Evolutionary conservation across 35 echinoderm and acorn worm species (phyloP), one percentile per base, ranked within the genome.

Genomic region (Apostichopus japonicus): DNA sequence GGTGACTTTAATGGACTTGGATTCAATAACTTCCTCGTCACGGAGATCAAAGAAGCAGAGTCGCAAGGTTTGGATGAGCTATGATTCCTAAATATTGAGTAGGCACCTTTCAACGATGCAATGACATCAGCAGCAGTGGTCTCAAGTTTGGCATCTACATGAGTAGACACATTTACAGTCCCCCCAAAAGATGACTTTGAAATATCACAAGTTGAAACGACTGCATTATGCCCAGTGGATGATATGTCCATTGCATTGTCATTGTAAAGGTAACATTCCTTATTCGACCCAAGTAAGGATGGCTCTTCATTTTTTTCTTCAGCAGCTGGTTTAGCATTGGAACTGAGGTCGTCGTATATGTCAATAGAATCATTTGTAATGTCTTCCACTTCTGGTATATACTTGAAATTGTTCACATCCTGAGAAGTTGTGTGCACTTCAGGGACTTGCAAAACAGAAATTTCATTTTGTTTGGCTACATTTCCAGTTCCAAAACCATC

Each of bases 201-300:
- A 21, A 21, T 23, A n/a, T 23, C 22, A 14, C n/a, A 14, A 6
- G 71, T 24, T 23, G 57, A 61, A 6, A 61, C 57, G 8, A 61
- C 57, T 61, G 17, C n/a, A 19, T 75, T 14, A 75, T 61, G 7
- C 57, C 13, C 71, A n/a, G 17, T 14, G 3, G 81, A 24, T 24
- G 81, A 24, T 24, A 84, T 24, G 23, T 84, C 81, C 81, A 84
- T 84, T n/a, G 81, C 81, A 58, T 84, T 84, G 54, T 84, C 81
- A 58, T 57, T 57, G 51, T 57, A 84, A 7, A 84, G 81, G 21
- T 84, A 55, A 57, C 8, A 51, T 19, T 84, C 55, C 53, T 55
- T 19, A 24, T 84, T 24, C 6, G 16, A 55, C 16, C 57, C 16
- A 2, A 5, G 54, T 17, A 57, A 5, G 10, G 81, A 3, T 13